Percentiles rank a stretch among this genome's conserved stretches.
Evolutionary conservation across 2,797 vertebrate species (phyloP).

Genomic region (Amniataba percoides): DNA sequence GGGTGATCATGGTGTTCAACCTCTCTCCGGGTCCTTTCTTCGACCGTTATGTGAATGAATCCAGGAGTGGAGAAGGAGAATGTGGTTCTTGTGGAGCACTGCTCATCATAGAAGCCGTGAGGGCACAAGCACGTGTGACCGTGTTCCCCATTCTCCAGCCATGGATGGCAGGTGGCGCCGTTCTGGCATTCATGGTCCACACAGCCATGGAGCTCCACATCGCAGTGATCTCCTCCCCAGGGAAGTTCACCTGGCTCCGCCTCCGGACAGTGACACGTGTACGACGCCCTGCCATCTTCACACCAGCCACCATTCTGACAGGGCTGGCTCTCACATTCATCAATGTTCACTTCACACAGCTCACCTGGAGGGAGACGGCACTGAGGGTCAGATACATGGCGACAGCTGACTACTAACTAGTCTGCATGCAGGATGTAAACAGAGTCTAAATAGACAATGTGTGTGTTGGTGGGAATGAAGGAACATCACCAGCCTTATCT

Average conservation of each 20-base stretch:
- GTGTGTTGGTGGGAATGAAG: too few relatives aligned
- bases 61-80: slow-evolving; percentile 89
- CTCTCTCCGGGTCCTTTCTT: slow-evolving; percentile 70
- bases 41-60: slow-evolving; percentile 82
- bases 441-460: too few relatives aligned
- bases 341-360: slow-evolving; percentile 89
- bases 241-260: slow-evolving; percentile 72
- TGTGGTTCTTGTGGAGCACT: slow-evolving; percentile 90
- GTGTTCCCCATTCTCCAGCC: slow-evolving; percentile 82
- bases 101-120: slow-evolving; percentile 88
- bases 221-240: slow-evolving; percentile 92
- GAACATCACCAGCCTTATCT: too few relatives aligned
- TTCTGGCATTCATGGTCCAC: slow-evolving; percentile 89
- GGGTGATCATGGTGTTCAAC: slow-evolving; percentile 36
- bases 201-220: slow-evolving; percentile 89
- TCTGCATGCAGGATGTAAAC: too few relatives aligned
- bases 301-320: slow-evolving; percentile 92
- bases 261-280: slow-evolving; percentile 89
- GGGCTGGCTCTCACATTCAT: slow-evolving; percentile 92
- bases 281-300: slow-evolving; percentile 88
- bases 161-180: slow-evolving; percentile 89
- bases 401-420: neutral
- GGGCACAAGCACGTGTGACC: slow-evolving; percentile 89
- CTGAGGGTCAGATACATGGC: slow-evolving; percentile 1
- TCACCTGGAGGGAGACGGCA: slow-evolving; percentile 80